Base-by-base conservation (phyloP, 2,113 vertebrate genomes). In the Eulacestoma nigropectus region DNA sequence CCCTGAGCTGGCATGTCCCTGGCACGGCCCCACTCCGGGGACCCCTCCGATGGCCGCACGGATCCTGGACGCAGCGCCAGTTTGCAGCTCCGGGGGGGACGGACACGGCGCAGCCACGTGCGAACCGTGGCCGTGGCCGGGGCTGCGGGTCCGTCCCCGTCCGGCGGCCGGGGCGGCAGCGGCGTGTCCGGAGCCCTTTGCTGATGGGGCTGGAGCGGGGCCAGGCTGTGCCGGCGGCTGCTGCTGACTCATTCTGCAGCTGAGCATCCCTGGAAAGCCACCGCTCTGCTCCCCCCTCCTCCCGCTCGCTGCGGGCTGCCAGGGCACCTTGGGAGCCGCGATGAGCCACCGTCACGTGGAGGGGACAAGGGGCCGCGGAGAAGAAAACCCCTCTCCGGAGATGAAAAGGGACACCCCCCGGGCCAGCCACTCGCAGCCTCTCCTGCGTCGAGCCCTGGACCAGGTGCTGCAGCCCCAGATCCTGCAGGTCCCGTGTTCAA, bases 221-320 rank as follows among this genome's bases (percentile, higher is more conserved):
- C 96, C 96, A 97, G 83, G 7, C 67, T 13, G 70, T 82, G 95
- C 53, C 84, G 35, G 56, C 37, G 84, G 87, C 92, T 96, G 96
- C 92, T 96, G 96, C 96, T 97, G 96, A 96, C 96, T 97, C 96
- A 97, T 93, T 90, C 96, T 94, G 94, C 96, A 94, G 95, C 92
- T 87, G 77, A 91, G 93, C 93, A 94, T 91, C 95, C 93, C 93
- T 90, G 94, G 90, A 96, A 96, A 96, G 90, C 82, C 94, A 49
- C 65, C 8, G 56, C 84, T 87, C 85, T 8, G 35, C 83, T 76
- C 81, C 42, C 59, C 46, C 87, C 79, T 62, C 87, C 87, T 52
- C 13, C 20, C 2, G 59, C 84, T 70, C 55, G 49, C 90, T 95
- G 90, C 90, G 46, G 96, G 70, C 95, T 90, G 88, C 16, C 91